phyloP scores from a whole-genome alignment of 37 sponge, comb jelly and placozoan genomes.

The Bolinopsis microptera region DNA sequence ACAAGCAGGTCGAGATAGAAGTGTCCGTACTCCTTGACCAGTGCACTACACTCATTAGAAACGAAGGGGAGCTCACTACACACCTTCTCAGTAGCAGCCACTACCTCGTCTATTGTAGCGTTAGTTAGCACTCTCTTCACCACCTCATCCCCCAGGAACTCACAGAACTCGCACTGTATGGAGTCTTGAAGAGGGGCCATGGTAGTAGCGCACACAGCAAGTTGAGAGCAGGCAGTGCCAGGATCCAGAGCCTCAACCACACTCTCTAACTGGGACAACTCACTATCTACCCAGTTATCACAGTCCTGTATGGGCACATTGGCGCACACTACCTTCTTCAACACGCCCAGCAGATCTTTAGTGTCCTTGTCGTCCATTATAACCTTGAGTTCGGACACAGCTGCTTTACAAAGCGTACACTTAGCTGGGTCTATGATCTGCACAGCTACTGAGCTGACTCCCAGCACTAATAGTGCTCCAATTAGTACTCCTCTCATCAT shows the following conservation, averaged over 20 bases:
- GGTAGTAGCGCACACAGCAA: background rate
- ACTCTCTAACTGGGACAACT: background rate
- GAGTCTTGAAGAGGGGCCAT: background rate
- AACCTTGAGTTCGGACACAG: background rate
- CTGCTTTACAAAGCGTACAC: background rate
- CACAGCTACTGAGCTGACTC: background rate
- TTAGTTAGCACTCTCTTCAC: background rate
- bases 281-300: background rate
- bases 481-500: background rate
- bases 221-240: background rate
- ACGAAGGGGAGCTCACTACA: background rate
- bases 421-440: background rate
- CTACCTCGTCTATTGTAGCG: background rate
- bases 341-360: background rate
- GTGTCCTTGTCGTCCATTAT: background rate
- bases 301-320: conserved; percentile 46
- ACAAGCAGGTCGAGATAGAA: background rate
- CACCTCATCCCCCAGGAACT: conserved; percentile 45
- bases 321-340: background rate
- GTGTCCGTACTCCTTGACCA: conserved; percentile 47
- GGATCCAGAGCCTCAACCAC: background rate
- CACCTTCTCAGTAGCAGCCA: background rate
- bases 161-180: conserved; percentile 19
- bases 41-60: background rate
- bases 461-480: background rate